Conservation (phyloP, 2,888 invertebrate genomes). For the Notodonta dromedarius region DNA sequence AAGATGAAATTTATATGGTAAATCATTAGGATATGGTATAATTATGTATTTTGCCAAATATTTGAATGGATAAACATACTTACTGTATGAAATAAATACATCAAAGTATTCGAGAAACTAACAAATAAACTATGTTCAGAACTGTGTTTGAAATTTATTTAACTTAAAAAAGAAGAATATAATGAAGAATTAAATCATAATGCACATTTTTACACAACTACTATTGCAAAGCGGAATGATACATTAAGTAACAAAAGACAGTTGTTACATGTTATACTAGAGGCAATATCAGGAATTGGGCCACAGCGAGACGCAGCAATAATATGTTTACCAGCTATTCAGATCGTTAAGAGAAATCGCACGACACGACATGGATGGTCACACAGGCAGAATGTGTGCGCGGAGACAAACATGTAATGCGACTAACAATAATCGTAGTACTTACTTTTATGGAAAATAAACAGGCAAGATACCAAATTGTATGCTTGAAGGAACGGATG, state of each 20-base stretch:
- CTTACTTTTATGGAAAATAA: no score
- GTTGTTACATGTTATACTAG: conserved; percentile 29
- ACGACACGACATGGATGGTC: conserved; percentile 61
- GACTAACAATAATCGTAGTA: neutral
- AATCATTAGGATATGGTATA: no score
- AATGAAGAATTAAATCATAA: neutral
- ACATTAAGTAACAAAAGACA: conserved; percentile 24
- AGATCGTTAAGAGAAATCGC: conserved; percentile 62
- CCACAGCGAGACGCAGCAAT: conserved; percentile 36
- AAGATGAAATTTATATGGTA: no score
- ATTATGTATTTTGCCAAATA: no score
- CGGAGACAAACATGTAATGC: conserved; percentile 40
- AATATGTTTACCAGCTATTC: conserved; percentile 31
- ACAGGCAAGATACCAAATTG: no score
- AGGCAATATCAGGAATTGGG: conserved; percentile 42
- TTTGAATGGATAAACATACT: no score
- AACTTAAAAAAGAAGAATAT: neutral
- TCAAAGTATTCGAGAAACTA: neutral
- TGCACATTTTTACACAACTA: neutral
- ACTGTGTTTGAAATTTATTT: no score
- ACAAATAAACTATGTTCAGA: no score
- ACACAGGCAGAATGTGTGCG: conserved; percentile 58
- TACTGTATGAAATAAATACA: neutral
- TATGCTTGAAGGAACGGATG: no score
- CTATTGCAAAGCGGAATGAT: conserved; percentile 21